These are phyloP conservation scores for Plebejus anna DNA, from an alignment of 2,888 invertebrate genomes.

Conservation along the genomic window DNA sequence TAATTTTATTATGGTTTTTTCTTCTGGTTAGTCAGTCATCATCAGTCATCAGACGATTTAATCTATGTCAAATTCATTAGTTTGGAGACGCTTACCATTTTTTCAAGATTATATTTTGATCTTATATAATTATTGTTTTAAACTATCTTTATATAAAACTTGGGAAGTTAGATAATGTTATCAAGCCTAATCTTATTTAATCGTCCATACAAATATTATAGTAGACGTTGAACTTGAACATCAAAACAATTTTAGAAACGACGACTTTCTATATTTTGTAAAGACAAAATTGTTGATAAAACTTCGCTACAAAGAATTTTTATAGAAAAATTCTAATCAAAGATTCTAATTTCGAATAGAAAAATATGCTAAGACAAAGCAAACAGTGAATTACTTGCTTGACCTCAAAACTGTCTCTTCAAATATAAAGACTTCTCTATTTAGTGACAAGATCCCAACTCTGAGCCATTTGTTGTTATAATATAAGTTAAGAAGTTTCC, in stretches of 20 bases:
- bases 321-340: too few relatives aligned
- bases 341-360: neutral
- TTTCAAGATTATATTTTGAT: neutral
- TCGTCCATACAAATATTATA: neutral
- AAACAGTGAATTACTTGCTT: slow-evolving; percentile 16
- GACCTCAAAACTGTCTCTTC: slow-evolving; percentile 24
- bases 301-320: too few relatives aligned
- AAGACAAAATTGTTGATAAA: too few relatives aligned
- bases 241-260: too few relatives aligned
- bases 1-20: neutral
- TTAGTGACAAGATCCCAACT: neutral
- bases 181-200: neutral
- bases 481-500: neutral
- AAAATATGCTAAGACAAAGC: neutral
- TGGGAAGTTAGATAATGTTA: neutral
- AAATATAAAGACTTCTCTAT: slow-evolving; percentile 12
- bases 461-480: neutral
- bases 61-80: too few relatives aligned
- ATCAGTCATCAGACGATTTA: too few relatives aligned
- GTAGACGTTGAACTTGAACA: neutral
- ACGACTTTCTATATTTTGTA: too few relatives aligned
- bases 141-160: neutral
- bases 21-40: neutral
- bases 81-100: too few relatives aligned
- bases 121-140: neutral